Evolutionary conservation across 2,888 invertebrate genomes (phyloP), one percentile per base, ranked within the genome.

Genomic region (Andrena haemorrhoa): DNA sequence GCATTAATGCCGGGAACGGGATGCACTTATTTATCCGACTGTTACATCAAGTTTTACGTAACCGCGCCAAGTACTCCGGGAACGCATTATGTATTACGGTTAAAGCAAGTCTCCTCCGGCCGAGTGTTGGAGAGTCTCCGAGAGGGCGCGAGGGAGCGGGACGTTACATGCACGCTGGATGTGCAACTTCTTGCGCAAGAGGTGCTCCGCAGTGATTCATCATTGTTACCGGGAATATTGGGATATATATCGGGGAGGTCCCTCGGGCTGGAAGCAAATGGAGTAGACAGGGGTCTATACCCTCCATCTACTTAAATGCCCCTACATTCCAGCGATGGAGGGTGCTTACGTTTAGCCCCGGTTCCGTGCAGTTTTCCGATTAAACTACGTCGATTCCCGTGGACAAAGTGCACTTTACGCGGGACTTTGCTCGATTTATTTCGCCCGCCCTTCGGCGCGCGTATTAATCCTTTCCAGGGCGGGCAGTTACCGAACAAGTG

Each of bases 251-350:
- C 89, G 87, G 82, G 86, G 75, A 60, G 85, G 82, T 89, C 88
- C 90, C 89, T 74, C 76, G 89, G 87, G 89, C 77, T 84, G 82
- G 78, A 83, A 89, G 89, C 89, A 89, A 89, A 89, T 89, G 89
- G 90, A 89, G 90, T 85, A 88, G 89, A 89, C 89, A 88, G 85
- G 90, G 89, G 89, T 87, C 88, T 85, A 83, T 86, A 89, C 88
- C 88, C 89, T 89, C 88, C 86, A 90, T 89, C 89, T 90, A 89
- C 89, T 89, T 90, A 89, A 89, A 89, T 89, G 89, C 83, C 88
- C 86, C 83, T 86, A 84, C 87, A 85, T 86, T 84, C 89, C 81
- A 60, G 33, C 85, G 79, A 83, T 80, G 82, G 84, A 86, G 86
- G 85, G 79, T 84, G 83, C 86, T 87, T 80, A 82, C 79, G 78